Base-by-base conservation (phyloP, 2,113 vertebrate genomes). In the Rhadina sibilatrix region DNA sequence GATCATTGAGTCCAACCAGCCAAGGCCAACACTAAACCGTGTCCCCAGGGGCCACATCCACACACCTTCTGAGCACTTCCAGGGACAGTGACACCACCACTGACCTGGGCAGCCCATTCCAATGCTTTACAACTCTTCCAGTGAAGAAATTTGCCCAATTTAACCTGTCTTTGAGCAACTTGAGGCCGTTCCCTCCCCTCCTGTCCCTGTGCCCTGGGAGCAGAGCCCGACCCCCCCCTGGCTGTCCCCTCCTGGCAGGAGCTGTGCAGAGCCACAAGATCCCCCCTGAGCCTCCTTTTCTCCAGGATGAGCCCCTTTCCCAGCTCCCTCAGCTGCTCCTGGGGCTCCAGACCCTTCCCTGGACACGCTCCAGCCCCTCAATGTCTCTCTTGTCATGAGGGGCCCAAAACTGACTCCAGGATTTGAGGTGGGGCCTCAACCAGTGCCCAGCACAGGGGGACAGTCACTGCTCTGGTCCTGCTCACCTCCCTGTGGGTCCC, bases 211-310 rank as follows among this genome's bases (percentile, higher is more conserved):
- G 42, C 57, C 56, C 49, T 80, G 65, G 20, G 9, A 71, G 57
- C 40, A 80, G 7, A 80, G 57, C 75, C 65, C 0, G 0, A 38
- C 15, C 7, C 10, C 35, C 23, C 22, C 1, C n/a, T n/a, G 0
- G 18, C 40, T 79, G 28, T 22, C 19, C 38, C 56, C 65, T 71
- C 56, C 65, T 79, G 56, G 5, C 84, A 79, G 40, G 64, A 40
- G 6, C 6, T 87, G 47, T 52, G 57, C 40, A 75, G 82, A 87
- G 65, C 30, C 23, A 63, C 8, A 30, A 35, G 65, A 30, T 1
- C 20, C n/a, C n/a, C 27, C 24, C 65, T 25, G 49, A 54, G 56
- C 30, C 56, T 79, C 57, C 49, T 71, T 54, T 63, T 2, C 75
- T 71, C 75, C 65, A 63, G 56, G 16, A 49, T 80, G 17, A 88